Conservation (phyloP, 2,797 vertebrate species). For the Yasuhikotakia modesta region DNA sequence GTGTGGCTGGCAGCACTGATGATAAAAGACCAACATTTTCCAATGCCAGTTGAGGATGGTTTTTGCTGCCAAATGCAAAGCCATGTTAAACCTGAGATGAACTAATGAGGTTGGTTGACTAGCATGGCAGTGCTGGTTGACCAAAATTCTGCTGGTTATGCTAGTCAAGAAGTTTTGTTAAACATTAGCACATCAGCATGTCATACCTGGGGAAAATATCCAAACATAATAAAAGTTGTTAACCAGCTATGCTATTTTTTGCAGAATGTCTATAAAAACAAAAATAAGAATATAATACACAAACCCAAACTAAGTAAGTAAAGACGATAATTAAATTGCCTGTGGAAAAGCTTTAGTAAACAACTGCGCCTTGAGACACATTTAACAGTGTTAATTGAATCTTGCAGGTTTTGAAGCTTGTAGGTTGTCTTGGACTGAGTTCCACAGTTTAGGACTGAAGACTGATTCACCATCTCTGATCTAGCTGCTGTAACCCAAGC, state of each 20-base stretch:
- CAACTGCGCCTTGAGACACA: background rate
- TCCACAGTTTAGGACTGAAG: background rate
- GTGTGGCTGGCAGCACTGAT: background rate
- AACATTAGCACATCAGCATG: background rate
- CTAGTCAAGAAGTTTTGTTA: background rate
- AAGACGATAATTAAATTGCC: background rate
- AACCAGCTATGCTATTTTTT: no score
- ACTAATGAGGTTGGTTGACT: background rate
- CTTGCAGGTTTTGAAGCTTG: no score
- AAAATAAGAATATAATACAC: background rate
- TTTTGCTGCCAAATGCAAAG: no score
- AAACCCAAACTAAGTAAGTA: background rate
- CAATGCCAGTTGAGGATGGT: no score
- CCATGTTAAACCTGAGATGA: no score
- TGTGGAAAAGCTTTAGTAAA: background rate
- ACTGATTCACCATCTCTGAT: background rate
- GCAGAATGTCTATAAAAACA: no score
- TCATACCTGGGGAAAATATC: no score
- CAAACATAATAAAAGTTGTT: no score
- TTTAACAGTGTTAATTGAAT: background rate
- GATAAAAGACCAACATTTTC: no score
- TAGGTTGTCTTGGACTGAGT: slow-evolving; percentile 2
- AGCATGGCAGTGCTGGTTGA: background rate
- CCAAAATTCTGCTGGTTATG: background rate
- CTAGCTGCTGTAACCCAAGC: background rate